Evolutionary conservation across 2,113 vertebrate genomes (phyloP).

Genomic region (Erythrocercus mccallii): DNA sequence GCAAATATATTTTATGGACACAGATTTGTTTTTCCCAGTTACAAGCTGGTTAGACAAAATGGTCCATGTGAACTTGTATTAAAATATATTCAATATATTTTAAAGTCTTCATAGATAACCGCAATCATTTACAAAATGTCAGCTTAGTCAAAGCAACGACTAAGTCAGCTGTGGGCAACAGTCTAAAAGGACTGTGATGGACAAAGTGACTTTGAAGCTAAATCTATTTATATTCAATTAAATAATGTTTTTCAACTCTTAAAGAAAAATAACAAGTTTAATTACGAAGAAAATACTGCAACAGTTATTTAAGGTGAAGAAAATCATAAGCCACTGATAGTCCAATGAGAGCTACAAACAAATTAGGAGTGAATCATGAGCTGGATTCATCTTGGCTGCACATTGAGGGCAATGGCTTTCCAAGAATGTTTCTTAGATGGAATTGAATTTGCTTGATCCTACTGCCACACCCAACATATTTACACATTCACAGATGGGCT

Average conservation of each 20-base stretch:
- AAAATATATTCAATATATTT: background rate
- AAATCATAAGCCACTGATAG: background rate
- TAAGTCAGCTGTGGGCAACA: background rate
- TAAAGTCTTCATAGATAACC: background rate
- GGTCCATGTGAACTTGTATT: background rate
- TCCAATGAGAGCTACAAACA: background rate
- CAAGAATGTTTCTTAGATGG: background rate
- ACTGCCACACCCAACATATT: background rate
- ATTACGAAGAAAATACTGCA: background rate
- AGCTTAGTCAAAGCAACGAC: background rate
- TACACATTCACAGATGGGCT: background rate
- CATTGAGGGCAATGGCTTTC: background rate
- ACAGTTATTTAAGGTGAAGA: rapidly evolving
- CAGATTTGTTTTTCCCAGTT: background rate
- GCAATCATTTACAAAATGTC: background rate
- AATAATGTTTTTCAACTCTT: background rate
- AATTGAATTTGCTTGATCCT: background rate
- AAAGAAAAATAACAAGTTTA: background rate
- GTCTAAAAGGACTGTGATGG: background rate
- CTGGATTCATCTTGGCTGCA: background rate
- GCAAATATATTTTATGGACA: background rate
- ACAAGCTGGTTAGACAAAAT: background rate
- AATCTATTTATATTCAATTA: background rate
- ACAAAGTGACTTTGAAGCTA: background rate
- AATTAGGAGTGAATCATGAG: background rate